Conservation (phyloP, 2,888 invertebrate species). For the Lycaena phlaeas region DNA sequence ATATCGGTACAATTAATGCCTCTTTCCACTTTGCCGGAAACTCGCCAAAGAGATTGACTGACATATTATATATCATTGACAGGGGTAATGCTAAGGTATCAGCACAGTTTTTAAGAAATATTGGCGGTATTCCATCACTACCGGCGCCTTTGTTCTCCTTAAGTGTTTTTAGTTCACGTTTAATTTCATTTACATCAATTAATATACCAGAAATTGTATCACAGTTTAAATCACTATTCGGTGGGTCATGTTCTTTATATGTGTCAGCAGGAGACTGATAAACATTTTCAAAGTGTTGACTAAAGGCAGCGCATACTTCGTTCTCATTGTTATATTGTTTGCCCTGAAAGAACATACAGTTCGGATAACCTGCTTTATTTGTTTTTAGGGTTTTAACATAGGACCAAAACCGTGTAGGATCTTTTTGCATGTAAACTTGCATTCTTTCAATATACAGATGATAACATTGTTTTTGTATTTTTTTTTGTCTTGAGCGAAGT, state of each 20-base stretch:
- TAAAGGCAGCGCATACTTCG: constrained; percentile 4
- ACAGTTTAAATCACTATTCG: not conserved
- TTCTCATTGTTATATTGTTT: not conserved
- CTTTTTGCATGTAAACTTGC: not conserved
- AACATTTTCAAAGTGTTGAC: constrained; percentile 9
- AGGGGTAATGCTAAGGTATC: constrained; percentile 4
- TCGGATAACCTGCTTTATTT: constrained; percentile 3
- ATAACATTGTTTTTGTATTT: constrained; percentile 4
- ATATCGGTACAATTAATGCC: constrained; percentile 11
- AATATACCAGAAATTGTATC: not conserved
- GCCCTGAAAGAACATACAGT: not conserved
- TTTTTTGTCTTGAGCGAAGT: not conserved
- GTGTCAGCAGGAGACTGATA: not conserved
- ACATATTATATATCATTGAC: no score
- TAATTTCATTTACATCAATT: not conserved
- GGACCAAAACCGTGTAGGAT: not conserved
- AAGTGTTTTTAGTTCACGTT: not conserved
- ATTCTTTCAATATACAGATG: no score
- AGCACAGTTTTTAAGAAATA: constrained; percentile 8
- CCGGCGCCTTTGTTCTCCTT: constrained; percentile 6
- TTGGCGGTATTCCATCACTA: constrained; percentile 8
- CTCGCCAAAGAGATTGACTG: constrained; percentile 2
- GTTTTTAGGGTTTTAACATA: constrained; percentile 3
- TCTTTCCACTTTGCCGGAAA: constrained; percentile 12
- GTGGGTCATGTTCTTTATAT: not conserved